These are phyloP conservation scores for Cheilosia vulpina DNA, from an alignment of 2,888 invertebrate genomes.

Conservation along the genomic window DNA sequence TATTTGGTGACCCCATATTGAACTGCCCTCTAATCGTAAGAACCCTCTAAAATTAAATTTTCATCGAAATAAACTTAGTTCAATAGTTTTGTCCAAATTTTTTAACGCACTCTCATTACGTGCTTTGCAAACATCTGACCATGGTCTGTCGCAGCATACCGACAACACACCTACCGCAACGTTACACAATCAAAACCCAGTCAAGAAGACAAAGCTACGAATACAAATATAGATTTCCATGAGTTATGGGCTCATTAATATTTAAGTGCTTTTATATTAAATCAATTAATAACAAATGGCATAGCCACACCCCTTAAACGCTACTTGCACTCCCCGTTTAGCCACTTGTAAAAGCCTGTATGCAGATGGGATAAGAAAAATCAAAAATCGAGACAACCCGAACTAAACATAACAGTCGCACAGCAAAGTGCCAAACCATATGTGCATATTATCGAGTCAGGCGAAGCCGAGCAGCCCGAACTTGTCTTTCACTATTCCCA, in stretches of 20 bases:
- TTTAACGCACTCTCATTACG: too few relatives aligned
- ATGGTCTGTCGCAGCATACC: background rate
- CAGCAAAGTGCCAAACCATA: background rate
- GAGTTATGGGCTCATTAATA: constrained; percentile 70
- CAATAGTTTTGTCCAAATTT: too few relatives aligned
- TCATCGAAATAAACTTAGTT: too few relatives aligned
- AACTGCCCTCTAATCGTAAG: too few relatives aligned
- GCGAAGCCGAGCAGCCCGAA: constrained; percentile 24
- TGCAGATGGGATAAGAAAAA: background rate
- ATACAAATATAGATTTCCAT: constrained; percentile 16
- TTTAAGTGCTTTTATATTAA: constrained; percentile 72
- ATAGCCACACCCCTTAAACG: constrained; percentile 42
- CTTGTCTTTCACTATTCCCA: constrained; percentile 64
- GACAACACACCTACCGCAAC: background rate
- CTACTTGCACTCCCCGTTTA: constrained; percentile 17
- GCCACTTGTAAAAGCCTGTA: background rate
- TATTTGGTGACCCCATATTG: too few relatives aligned
- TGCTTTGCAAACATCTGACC: too few relatives aligned
- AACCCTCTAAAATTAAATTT: too few relatives aligned
- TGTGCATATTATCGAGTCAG: constrained; percentile 8
- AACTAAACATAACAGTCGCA: background rate
- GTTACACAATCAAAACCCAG: background rate
- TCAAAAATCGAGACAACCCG: constrained; percentile 4
- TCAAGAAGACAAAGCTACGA: background rate
- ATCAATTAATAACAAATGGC: constrained; percentile 66